Evolutionary conservation across 2,113 vertebrate genomes (phyloP).

Genomic region (Cyprinodon variegatus): DNA sequence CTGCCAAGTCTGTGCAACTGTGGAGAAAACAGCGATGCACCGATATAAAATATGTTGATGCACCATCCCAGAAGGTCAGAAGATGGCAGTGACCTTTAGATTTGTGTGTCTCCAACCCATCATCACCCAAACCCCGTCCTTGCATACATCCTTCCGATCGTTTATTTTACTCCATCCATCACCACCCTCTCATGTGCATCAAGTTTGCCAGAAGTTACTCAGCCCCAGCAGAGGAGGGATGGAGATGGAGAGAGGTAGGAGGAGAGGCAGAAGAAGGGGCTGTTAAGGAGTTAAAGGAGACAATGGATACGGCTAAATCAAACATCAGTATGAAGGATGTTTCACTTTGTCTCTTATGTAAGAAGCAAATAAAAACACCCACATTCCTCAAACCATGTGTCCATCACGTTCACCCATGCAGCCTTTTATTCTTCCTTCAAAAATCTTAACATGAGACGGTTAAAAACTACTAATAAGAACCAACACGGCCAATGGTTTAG

Average conservation of each 20-base stretch:
- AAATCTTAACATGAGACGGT: background rate
- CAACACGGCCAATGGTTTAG: too few relatives aligned
- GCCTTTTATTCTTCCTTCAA: background rate
- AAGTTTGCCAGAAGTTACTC: conserved; percentile 9
- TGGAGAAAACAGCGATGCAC: background rate
- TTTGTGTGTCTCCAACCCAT: background rate
- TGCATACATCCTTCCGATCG: conserved; percentile 18
- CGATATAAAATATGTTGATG: background rate
- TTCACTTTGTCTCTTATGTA: background rate
- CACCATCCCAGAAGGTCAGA: conserved; percentile 13
- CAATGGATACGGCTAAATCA: background rate
- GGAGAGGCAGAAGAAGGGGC: background rate
- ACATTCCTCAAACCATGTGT: background rate
- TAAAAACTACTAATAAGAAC: background rate
- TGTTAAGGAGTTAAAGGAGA: conserved; percentile 1
- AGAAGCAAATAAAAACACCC: background rate
- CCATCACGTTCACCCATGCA: background rate
- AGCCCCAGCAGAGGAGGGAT: background rate
- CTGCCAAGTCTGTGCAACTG: background rate
- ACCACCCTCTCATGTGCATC: background rate
- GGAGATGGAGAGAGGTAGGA: background rate
- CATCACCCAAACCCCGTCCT: conserved; percentile 1
- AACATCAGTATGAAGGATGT: background rate
- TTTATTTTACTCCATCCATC: conserved; percentile 23
- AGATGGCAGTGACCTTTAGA: conserved; percentile 48